phyloP scores from a whole-genome alignment of 2,888 invertebrate species.

The Deilephila elpenor region DNA sequence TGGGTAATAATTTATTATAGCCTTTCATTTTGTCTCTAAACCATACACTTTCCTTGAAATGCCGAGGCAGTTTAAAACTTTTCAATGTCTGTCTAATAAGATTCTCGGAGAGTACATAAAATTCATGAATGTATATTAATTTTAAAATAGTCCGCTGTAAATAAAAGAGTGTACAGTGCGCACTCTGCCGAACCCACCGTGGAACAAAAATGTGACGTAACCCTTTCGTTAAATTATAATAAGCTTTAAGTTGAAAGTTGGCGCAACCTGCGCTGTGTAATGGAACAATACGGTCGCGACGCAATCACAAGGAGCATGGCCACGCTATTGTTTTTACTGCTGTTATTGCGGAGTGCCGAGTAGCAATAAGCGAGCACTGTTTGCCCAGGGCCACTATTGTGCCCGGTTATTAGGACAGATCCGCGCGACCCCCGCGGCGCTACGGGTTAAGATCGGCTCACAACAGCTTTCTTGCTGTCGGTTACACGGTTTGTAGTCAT shows the following conservation, averaged over 20 bases:
- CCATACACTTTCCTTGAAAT: too few species aligned
- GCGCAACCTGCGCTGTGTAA: constrained; percentile 64
- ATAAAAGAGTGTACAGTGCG: not conserved
- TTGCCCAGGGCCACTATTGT: constrained; percentile 77
- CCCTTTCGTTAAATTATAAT: constrained; percentile 35
- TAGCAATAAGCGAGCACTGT: constrained; percentile 78
- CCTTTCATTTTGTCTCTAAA: not conserved
- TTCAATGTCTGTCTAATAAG: not conserved
- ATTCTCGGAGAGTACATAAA: not conserved
- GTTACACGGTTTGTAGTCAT: constrained; percentile 50
- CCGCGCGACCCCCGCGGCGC: constrained; percentile 56
- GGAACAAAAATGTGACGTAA: constrained; percentile 13
- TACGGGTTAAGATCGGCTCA: constrained; percentile 63
- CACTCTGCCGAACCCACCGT: not conserved
- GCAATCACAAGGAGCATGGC: constrained; percentile 71
- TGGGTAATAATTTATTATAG: not conserved
- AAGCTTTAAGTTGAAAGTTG: constrained; percentile 57
- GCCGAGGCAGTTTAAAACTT: not conserved
- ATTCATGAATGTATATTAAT: too few species aligned
- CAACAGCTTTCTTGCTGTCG: constrained; percentile 54
- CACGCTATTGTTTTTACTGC: constrained; percentile 75
- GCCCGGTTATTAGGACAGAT: constrained; percentile 76
- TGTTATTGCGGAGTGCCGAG: constrained; percentile 76
- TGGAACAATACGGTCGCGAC: constrained; percentile 71
- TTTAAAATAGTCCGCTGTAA: too few species aligned